Conservation (phyloP, 2,113 vertebrate species). For the Paralichthys olivaceus region DNA sequence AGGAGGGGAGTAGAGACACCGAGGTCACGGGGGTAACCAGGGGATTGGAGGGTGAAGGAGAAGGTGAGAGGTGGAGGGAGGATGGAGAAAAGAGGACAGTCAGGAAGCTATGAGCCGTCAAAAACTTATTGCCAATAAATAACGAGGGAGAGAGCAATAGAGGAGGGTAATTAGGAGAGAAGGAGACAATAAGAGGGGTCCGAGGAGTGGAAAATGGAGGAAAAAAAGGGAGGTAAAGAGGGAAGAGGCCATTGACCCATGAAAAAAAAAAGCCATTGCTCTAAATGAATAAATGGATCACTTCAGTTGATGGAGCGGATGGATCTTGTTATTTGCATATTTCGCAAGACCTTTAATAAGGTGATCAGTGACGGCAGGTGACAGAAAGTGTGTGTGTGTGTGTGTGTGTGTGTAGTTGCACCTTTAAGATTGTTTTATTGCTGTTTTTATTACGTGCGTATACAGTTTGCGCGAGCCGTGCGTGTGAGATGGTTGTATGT, state of each 20-base stretch:
- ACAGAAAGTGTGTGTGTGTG: constrained; percentile 42
- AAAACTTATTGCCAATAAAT: constrained; percentile 60
- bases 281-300: constrained; percentile 46
- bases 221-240: constrained; percentile 40
- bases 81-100: constrained; percentile 31
- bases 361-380: constrained; percentile 60
- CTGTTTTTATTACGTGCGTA: constrained; percentile 37
- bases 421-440: constrained; percentile 44
- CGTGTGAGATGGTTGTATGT: constrained; percentile 25
- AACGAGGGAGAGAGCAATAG: constrained; percentile 25
- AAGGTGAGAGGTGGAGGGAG: constrained; percentile 2
- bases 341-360: constrained; percentile 69
- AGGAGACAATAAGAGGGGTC: constrained; percentile 39
- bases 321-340: constrained; percentile 68
- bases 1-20: constrained; percentile 3
- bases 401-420: constrained; percentile 49
- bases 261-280: constrained; percentile 44
- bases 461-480: constrained; percentile 15
- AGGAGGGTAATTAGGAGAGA: constrained; percentile 46
- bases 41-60: constrained; percentile 28
- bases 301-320: constrained; percentile 37
- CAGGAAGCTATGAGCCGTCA: constrained; percentile 51
- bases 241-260: constrained; percentile 16
- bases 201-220: constrained; percentile 19
- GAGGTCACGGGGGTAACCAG: constrained; percentile 59